Conservation (phyloP, 2,797 vertebrate genomes). For the Pygocentrus nattereri region DNA sequence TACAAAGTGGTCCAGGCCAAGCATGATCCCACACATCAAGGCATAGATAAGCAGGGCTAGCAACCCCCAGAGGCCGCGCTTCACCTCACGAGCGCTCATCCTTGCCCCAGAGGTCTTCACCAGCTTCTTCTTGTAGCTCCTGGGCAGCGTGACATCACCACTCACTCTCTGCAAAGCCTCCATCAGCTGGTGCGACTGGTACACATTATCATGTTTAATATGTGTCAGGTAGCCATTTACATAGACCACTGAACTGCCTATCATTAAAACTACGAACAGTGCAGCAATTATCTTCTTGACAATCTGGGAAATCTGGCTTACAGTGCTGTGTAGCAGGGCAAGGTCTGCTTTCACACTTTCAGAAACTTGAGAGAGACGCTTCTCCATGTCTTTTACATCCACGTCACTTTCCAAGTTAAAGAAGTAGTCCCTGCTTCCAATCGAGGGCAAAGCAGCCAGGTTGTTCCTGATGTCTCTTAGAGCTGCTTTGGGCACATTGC, state of each 20-base stretch:
- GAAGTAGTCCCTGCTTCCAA: neutral
- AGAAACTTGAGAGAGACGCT: slow-evolving; percentile 60
- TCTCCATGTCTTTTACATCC: slow-evolving; percentile 60
- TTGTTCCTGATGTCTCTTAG: slow-evolving; percentile 61
- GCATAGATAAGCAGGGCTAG: slow-evolving; percentile 13
- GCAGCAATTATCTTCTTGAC: slow-evolving; percentile 68
- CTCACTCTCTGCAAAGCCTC: slow-evolving; percentile 9
- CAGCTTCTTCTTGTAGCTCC: slow-evolving; percentile 38
- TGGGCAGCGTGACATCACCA: slow-evolving; percentile 21
- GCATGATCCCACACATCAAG: slow-evolving; percentile 31
- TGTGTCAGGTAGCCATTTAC: slow-evolving; percentile 74
- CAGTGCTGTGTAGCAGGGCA: slow-evolving; percentile 61
- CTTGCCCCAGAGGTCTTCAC: slow-evolving; percentile 40
- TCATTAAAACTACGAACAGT: slow-evolving; percentile 69
- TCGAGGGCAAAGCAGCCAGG: slow-evolving; percentile 4
- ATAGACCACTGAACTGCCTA: slow-evolving; percentile 71
- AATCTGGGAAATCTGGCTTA: slow-evolving; percentile 35
- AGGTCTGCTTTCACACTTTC: slow-evolving; percentile 72
- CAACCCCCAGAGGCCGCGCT: slow-evolving; percentile 26
- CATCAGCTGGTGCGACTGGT: slow-evolving; percentile 25
- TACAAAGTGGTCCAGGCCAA: slow-evolving; percentile 48
- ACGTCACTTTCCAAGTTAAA: neutral
- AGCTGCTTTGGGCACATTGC: slow-evolving; percentile 52
- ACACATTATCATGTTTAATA: slow-evolving; percentile 49
- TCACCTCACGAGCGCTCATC: slow-evolving; percentile 41